A percentile compares a stretch with the other conserved stretches of the same genome.
phyloP scores from a whole-genome alignment of 2,888 invertebrate genomes.

The Eupithecia inturbata region DNA sequence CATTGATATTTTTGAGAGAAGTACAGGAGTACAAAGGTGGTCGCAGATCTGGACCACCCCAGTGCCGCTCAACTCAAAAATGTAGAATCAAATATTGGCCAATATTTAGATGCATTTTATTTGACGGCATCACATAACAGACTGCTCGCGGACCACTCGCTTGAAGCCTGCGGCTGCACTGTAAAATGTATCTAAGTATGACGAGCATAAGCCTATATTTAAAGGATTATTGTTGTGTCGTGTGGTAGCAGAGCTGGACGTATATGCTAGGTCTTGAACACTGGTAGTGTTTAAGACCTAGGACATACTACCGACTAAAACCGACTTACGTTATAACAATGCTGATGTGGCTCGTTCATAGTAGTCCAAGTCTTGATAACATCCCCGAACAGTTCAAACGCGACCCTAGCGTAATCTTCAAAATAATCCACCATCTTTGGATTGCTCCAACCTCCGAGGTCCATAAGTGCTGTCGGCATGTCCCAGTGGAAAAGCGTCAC shows the following conservation, averaged over 20 bases:
- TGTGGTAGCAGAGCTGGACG: not conserved
- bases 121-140: not conserved
- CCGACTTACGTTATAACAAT: conserved; percentile 74
- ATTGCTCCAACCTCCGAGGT: conserved; percentile 81
- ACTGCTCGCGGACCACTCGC: not conserved
- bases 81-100: not conserved
- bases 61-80: not conserved
- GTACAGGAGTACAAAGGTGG: not conserved
- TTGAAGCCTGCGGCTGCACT: not conserved
- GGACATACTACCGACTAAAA: not conserved
- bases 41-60: not conserved
- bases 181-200: not conserved
- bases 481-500: conserved; percentile 88
- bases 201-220: not conserved
- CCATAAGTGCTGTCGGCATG: conserved; percentile 79
- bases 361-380: conserved; percentile 89
- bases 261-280: too few relatives aligned
- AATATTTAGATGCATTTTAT: too few relatives aligned
- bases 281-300: too few relatives aligned
- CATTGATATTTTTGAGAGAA: not conserved
- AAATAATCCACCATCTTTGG: conserved; percentile 80
- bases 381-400: conserved; percentile 85
- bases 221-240: not conserved
- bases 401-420: conserved; percentile 81
- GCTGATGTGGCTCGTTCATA: conserved; percentile 88